Percentiles rank a stretch among this genome's conserved stretches.
Evolutionary conservation across 1,140 invertebrate species (phyloP).

Genomic region (Grapholita molesta): DNA sequence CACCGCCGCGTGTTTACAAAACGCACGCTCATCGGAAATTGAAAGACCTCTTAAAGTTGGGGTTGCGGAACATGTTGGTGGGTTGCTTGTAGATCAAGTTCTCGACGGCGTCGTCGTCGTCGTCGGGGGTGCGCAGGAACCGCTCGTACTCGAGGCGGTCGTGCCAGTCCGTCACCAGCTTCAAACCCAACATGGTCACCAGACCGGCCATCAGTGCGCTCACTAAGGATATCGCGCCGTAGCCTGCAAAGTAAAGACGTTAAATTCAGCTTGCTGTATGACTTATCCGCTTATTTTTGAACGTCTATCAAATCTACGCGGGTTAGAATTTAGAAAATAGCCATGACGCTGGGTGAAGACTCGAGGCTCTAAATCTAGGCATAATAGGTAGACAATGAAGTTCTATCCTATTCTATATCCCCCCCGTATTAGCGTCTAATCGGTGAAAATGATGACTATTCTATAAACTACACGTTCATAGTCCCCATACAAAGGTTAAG

Average conservation of each 20-base stretch:
- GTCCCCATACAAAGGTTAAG: too few relatives aligned
- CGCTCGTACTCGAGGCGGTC: constrained; percentile 2
- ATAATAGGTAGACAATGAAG: too few relatives aligned
- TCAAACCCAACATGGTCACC: not conserved
- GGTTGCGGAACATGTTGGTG: not conserved
- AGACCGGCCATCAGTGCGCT: not conserved
- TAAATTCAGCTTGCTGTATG: too few relatives aligned
- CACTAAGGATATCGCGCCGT: not conserved
- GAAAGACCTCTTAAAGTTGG: constrained; percentile 4
- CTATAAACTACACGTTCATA: too few relatives aligned
- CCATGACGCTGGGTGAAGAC: too few relatives aligned
- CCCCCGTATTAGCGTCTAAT: too few relatives aligned
- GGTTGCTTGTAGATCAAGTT: not conserved
- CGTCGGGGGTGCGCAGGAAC: not conserved
- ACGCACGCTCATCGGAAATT: not conserved
- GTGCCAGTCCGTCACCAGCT: not conserved
- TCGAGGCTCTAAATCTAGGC: too few relatives aligned
- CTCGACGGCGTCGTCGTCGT: not conserved
- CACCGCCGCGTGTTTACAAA: not conserved
- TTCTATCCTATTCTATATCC: too few relatives aligned
- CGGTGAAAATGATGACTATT: too few relatives aligned
- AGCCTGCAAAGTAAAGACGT: not conserved
- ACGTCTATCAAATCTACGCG: too few relatives aligned
- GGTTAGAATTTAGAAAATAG: too few relatives aligned
- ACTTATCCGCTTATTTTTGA: too few relatives aligned